phyloP scores from a whole-genome alignment of 2,113 vertebrate genomes.

The Rhinoptilus africanus region DNA sequence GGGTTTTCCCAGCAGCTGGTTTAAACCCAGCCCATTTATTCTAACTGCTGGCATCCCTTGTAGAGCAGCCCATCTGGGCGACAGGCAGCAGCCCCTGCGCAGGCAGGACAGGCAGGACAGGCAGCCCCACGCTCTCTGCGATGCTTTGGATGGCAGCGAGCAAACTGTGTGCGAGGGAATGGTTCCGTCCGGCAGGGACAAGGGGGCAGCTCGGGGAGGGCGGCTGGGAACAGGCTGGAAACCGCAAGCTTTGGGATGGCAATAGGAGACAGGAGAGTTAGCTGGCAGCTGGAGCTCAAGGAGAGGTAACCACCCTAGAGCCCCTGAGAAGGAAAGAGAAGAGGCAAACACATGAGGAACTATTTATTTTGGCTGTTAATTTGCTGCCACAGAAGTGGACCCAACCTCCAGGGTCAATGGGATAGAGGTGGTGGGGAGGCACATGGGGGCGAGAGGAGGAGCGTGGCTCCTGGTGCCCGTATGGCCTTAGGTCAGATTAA shows the following conservation, averaged over 20 bases:
- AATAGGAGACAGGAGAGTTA: background rate
- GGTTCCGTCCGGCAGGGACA: rapidly evolving
- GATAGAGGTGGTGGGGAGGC: background rate
- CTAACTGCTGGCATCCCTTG: background rate
- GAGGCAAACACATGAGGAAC: background rate
- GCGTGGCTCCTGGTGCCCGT: background rate
- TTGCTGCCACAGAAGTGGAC: background rate
- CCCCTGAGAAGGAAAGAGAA: background rate
- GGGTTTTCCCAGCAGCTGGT: background rate
- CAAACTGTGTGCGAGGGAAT: background rate
- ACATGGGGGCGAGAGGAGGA: background rate
- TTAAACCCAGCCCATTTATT: background rate
- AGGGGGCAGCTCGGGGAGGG: rapidly evolving
- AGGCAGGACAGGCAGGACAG: rapidly evolving
- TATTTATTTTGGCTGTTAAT: background rate
- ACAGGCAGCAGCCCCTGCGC: rapidly evolving
- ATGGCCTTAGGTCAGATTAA: background rate
- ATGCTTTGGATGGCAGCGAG: background rate
- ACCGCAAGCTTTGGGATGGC: background rate
- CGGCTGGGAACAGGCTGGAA: background rate
- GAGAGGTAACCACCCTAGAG: background rate
- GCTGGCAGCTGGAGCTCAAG: background rate
- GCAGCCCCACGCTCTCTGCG: rapidly evolving
- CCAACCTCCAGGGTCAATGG: rapidly evolving
- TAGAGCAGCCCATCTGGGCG: background rate